Conservation (phyloP, 2,888 invertebrate species). For the Tipula confusa region DNA sequence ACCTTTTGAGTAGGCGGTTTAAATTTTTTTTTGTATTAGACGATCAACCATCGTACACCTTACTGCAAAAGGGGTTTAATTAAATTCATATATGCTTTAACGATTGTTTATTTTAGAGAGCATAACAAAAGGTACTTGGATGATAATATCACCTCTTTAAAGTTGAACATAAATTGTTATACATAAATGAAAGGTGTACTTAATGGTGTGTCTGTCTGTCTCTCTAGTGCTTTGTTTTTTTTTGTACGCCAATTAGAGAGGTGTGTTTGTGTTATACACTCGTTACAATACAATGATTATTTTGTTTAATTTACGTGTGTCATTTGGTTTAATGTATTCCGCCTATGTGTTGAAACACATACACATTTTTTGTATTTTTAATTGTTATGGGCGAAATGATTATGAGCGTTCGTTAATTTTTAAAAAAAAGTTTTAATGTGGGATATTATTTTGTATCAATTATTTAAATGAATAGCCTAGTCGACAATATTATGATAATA, state of each 20-base stretch:
- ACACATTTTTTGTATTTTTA: not conserved
- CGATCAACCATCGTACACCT: not conserved
- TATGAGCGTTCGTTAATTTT: not conserved
- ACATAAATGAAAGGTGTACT: not conserved
- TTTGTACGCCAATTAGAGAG: not conserved
- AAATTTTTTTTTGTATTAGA: not conserved
- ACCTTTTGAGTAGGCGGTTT: not conserved
- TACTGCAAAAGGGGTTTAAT: not conserved
- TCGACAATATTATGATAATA: not conserved
- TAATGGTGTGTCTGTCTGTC: not conserved
- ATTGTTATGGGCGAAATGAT: conserved; percentile 20
- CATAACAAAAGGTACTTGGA: not conserved
- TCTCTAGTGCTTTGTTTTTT: too few relatives aligned
- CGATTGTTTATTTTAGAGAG: not conserved
- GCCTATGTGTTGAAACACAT: not conserved
- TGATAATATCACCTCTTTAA: not conserved
- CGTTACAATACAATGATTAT: not conserved
- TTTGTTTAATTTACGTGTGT: not conserved
- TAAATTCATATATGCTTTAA: not conserved
- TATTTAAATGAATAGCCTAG: not conserved
- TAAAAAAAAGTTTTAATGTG: not conserved
- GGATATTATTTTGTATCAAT: not conserved
- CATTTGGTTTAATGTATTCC: conserved; percentile 9
- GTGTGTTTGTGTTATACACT: not conserved
- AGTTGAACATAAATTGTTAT: not conserved